A percentile compares a stretch with the other conserved stretches of the same genome.
These are phyloP conservation scores for Micronisus gabar DNA, from an alignment of 2,113 vertebrate genomes.

Conservation along the genomic window DNA sequence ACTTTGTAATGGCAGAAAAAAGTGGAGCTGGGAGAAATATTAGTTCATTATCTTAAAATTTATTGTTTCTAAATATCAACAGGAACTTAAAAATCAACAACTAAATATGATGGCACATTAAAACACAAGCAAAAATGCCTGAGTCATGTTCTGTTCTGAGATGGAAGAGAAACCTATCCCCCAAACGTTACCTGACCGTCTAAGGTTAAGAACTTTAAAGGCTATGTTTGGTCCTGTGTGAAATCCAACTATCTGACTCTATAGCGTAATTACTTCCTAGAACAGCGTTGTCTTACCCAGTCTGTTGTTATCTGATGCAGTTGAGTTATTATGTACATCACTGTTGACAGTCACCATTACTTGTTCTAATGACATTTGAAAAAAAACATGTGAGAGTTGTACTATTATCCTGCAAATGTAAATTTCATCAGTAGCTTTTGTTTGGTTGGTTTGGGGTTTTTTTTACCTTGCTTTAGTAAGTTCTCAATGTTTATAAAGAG, in stretches of 20 bases:
- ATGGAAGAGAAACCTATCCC: background rate
- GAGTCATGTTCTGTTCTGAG: background rate
- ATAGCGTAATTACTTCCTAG: slow-evolving; percentile 4
- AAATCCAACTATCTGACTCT: background rate
- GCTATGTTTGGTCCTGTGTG: background rate
- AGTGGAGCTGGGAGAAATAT: background rate
- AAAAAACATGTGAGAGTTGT: slow-evolving; percentile 16
- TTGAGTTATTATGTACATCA: slow-evolving; percentile 49
- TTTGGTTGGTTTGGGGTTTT: accelerated
- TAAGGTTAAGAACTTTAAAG: background rate
- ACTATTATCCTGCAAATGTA: background rate
- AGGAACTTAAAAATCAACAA: background rate
- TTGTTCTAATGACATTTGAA: slow-evolving; percentile 49
- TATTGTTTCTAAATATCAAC: background rate
- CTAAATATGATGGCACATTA: background rate
- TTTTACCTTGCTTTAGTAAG: background rate
- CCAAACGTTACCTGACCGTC: accelerated
- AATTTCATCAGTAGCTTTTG: background rate
- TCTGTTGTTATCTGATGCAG: slow-evolving; percentile 63
- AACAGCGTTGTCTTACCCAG: slow-evolving; percentile 56
- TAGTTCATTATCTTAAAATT: background rate
- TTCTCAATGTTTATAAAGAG: background rate
- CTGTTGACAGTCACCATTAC: slow-evolving; percentile 60
- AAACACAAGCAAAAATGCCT: background rate
- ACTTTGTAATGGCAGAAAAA: background rate